Percentiles rank a stretch among this genome's conserved stretches.
Conservation (phyloP, 2,888 invertebrate genomes). For the Agonum fuliginosum region DNA sequence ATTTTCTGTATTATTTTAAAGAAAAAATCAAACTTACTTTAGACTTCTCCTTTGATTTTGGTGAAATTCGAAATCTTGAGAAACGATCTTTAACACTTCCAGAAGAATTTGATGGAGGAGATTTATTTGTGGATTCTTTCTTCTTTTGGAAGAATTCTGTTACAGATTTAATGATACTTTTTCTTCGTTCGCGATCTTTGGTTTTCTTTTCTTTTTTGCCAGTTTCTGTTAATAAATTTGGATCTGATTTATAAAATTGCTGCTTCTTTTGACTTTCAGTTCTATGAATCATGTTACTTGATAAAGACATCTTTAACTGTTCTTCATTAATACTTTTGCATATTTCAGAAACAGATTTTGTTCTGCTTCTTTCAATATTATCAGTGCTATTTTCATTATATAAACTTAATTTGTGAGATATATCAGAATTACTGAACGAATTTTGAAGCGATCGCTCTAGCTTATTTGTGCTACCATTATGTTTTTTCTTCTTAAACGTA, state of each 20-base stretch:
- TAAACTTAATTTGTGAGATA: conserved; percentile 59
- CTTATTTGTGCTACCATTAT: conserved; percentile 61
- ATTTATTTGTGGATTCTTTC: conserved; percentile 73
- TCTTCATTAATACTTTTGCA: conserved; percentile 60
- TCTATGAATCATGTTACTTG: conserved; percentile 46
- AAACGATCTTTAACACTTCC: conserved; percentile 73
- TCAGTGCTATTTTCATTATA: conserved; percentile 35
- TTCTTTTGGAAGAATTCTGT: conserved; percentile 88
- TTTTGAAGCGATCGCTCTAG: conserved; percentile 28
- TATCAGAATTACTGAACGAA: conserved; percentile 60
- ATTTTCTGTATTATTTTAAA: conserved; percentile 29
- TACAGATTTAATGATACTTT: conserved; percentile 89
- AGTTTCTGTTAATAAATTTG: conserved; percentile 69
- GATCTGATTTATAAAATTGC: conserved; percentile 71
- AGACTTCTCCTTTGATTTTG: conserved; percentile 78
- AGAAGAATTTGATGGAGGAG: conserved; percentile 65
- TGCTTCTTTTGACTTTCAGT: conserved; percentile 44
- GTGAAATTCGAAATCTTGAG: conserved; percentile 77
- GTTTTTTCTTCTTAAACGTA: conserved; percentile 68
- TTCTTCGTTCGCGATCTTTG: conserved; percentile 83
- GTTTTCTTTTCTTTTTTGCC: conserved; percentile 72
- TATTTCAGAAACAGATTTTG: conserved; percentile 69
- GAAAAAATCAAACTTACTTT: conserved; percentile 74
- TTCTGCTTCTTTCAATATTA: conserved; percentile 63
- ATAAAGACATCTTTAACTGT: conserved; percentile 51